Evolutionary conservation across 2,113 vertebrate genomes (phyloP).

Genomic region (Cervus canadensis): DNA sequence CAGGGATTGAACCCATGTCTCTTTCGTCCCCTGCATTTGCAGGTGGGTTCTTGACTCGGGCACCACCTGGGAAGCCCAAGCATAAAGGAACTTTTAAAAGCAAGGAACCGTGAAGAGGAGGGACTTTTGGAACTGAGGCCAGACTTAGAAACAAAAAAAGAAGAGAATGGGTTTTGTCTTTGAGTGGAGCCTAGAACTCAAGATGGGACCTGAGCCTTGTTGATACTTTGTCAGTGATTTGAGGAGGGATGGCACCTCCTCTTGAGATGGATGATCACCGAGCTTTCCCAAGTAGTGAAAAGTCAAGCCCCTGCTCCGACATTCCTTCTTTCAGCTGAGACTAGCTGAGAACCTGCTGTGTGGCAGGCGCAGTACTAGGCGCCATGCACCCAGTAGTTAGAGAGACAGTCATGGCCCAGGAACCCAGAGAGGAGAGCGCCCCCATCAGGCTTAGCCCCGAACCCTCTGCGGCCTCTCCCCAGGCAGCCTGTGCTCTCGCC

Average conservation of each 20-base stretch:
- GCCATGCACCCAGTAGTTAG: not conserved
- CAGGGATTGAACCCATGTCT: not conserved
- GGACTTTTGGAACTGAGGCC: not conserved
- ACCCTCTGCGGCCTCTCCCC: not conserved
- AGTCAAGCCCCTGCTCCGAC: not conserved
- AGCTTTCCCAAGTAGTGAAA: not conserved
- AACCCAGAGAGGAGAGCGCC: not conserved
- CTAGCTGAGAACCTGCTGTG: not conserved
- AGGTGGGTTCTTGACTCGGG: not conserved
- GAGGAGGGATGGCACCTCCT: not conserved
- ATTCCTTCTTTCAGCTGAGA: not conserved
- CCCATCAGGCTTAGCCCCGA: not conserved
- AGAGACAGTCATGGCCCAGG: not conserved
- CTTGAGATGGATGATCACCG: not conserved
- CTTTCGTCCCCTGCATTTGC: not conserved
- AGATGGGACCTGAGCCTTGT: not conserved
- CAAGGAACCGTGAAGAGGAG: not conserved
- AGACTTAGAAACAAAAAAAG: not conserved
- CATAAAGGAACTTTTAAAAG: not conserved
- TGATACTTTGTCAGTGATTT: not conserved
- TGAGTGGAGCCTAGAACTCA: not conserved
- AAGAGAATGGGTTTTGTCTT: not conserved
- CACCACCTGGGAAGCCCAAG: not conserved
- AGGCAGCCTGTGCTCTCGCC: not conserved
- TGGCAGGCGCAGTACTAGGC: not conserved